These are phyloP conservation scores for Tetragnatha montana DNA, from an alignment of 2,888 invertebrate genomes.

Conservation along the genomic window DNA sequence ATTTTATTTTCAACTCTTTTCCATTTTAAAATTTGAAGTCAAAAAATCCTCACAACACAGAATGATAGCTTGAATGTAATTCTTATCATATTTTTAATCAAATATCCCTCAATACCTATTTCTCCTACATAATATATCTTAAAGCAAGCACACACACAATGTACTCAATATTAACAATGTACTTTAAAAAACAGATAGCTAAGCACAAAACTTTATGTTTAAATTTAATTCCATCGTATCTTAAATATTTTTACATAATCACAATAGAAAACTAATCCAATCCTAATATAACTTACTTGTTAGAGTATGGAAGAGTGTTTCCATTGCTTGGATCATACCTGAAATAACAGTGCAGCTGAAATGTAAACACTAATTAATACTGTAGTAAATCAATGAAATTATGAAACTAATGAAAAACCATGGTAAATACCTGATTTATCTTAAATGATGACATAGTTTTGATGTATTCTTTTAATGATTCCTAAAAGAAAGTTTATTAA, in stretches of 20 bases:
- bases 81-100: too few species aligned
- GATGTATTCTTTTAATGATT: slow-evolving; percentile 65
- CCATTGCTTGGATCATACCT: slow-evolving; percentile 50
- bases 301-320: slow-evolving; percentile 39
- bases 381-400: neutral
- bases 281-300: slow-evolving; percentile 42
- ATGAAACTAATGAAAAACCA: neutral
- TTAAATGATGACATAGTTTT: slow-evolving; percentile 63
- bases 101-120: too few species aligned
- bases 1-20: too few species aligned
- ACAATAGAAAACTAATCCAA: neutral
- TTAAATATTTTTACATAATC: neutral
- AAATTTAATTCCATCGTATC: too few species aligned
- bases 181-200: too few species aligned
- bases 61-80: too few species aligned
- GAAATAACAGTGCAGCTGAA: slow-evolving; percentile 68
- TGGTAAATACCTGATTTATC: slow-evolving; percentile 63
- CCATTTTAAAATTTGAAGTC: too few species aligned
- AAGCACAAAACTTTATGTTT: too few species aligned
- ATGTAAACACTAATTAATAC: slow-evolving; percentile 42
- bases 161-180: too few species aligned
- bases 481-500: slow-evolving; percentile 25
- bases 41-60: too few species aligned
- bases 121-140: too few species aligned
- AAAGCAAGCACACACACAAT: too few species aligned